A percentile compares a stretch with the other conserved stretches of the same genome.
Conservation (phyloP, 2,888 invertebrate genomes). For the Hemicrepidius hirtus region DNA sequence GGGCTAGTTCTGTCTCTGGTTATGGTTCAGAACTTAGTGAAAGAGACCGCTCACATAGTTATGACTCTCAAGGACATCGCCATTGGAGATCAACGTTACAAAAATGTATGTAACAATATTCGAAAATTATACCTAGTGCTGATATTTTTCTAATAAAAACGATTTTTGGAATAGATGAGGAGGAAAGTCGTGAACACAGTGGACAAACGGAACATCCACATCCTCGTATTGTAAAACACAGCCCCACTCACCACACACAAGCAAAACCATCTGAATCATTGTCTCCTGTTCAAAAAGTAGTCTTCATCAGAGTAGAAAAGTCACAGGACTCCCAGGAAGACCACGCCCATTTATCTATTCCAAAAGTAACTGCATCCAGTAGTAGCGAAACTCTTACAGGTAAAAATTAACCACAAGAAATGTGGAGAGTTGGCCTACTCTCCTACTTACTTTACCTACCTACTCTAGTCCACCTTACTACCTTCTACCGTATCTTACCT, state of each 20-base stretch:
- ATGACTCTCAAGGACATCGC: conserved; percentile 73
- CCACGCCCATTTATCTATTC: conserved; percentile 80
- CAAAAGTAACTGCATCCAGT: conserved; percentile 83
- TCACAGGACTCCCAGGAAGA: conserved; percentile 73
- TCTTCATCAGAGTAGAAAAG: conserved; percentile 72
- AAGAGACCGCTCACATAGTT: conserved; percentile 77
- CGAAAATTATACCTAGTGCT: not conserved
- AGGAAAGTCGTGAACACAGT: conserved; percentile 70
- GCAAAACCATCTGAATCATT: conserved; percentile 56
- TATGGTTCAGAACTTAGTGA: conserved; percentile 87
- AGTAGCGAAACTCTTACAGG: conserved; percentile 88
- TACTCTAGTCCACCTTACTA: too few species aligned
- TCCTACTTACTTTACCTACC: too few species aligned
- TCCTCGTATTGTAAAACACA: conserved; percentile 65
- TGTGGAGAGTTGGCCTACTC: too few species aligned
- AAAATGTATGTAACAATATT: conserved; percentile 73
- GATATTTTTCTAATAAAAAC: not conserved
- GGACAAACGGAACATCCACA: conserved; percentile 67
- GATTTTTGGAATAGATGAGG: conserved; percentile 70
- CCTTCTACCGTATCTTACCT: too few species aligned
- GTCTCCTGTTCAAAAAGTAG: conserved; percentile 66
- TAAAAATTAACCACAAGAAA: too few species aligned
- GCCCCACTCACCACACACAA: conserved; percentile 61
- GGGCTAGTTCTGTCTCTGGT: conserved; percentile 87
- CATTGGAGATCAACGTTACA: conserved; percentile 80